Base-by-base conservation (phyloP, 2,888 invertebrate species). In the Gibbula magus region DNA sequence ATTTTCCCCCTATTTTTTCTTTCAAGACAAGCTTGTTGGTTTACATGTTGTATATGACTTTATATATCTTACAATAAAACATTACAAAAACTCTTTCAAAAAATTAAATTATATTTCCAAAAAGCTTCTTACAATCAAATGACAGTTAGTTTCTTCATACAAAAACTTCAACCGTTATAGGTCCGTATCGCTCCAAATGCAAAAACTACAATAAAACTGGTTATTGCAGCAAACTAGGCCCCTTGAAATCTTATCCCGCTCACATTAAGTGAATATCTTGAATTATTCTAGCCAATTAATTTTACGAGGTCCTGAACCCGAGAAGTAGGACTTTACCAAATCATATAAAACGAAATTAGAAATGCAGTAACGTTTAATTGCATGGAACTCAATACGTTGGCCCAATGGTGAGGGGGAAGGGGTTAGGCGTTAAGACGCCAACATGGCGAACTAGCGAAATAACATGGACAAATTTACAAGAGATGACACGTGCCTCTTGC, bases 331-430 rank as follows among this genome's bases (percentile, higher is more conserved):
- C 25, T 61, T 29, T 61, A 39, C 35, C 32, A 70, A 70, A 70
- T 70, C 32, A 70, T 70, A 70, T 70, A 70, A 70, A 70, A 61
- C 39, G 20, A 20, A 35, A 35, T 35, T 39, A 39, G 70, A 70
- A 70, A 70, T 70, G 29, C 70, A 35, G 70, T 70, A 70, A 70
- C 70, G 70, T 32, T 70, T 70, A 70, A 70, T 70, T 35, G 32
- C 29, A 39, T 70, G 70, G 20, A 70, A 70, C 35, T 39, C n/a
- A 39, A 70, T 32, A 70, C 13, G 20, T 10, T 35, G 10, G 35
- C 35, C 35, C 70, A n/a, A 32, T 70, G n/a, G 35, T 35, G 16
- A 18, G 39, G 20, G 35, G 70, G 25, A 70, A 39, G 70, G 70
- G 70, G 70, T 70, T 29, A 70, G 70, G 70, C 70, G 35, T 0